Evolutionary conservation across 2,888 invertebrate genomes (phyloP), one percentile per base, ranked within the genome.

Genomic region (Tridacna gigas): DNA sequence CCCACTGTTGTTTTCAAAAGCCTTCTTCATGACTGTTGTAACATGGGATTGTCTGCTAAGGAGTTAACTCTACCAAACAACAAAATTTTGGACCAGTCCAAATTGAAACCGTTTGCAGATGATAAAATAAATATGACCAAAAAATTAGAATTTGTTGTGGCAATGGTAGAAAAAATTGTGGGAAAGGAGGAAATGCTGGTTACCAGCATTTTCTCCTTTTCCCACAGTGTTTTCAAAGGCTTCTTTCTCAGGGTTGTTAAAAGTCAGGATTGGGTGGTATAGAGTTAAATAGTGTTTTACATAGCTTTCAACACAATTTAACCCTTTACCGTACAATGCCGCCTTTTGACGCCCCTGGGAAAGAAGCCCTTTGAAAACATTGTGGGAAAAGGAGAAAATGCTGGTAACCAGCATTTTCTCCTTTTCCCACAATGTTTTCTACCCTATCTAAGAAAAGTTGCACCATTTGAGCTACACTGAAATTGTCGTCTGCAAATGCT

Each of bases 131-230:
- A n/a, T n/a, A n/a, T n/a, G n/a, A n/a, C n/a, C n/a, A n/a, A n/a
- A 37, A 37, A 37, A 4, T 37, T 7, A 37, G 37, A 7, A 26
- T 15, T 48, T 18, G 20, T 73, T n/a, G 20, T 3, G 73, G 73
- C 37, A 61, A 61, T 15, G n/a, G 63, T 63, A 22, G 63, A 63
- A 63, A 22, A 63, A 2, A 37, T 4, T 4, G 37, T 37, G 37
- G 37, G 37, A 37, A 37, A 4, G 37, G 37, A 7, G 7, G 13
- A 22, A 63, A 22, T 66, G 28, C 28, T 66, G 25, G 66, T 66
- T 2, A 28, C 63, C 15, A 63, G 63, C 63, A 63, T 28, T 28
- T 66, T 66, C 66, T 66, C 26, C 66, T 25, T 66, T 22, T 66
- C 61, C 61, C n/a, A 15, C n/a, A 61, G 9, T 66, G 51, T 51